Evolutionary conservation across 2,888 invertebrate genomes (phyloP).

Genomic region (Gari tellinella): DNA sequence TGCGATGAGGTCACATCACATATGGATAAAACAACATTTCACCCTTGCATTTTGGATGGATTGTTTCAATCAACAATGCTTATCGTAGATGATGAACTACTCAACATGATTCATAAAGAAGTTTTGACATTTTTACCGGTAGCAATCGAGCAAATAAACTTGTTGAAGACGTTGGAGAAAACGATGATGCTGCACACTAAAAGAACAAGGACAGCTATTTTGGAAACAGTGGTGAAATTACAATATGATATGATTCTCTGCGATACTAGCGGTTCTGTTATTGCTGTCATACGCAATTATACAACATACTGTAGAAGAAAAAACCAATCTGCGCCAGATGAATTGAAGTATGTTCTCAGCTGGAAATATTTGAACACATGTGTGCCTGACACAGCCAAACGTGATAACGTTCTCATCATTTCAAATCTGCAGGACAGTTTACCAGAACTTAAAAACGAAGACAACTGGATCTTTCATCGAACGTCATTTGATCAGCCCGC

Average conservation of each 20-base stretch:
- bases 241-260: background rate
- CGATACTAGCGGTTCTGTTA: background rate
- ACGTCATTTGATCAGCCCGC: no score
- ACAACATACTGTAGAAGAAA: background rate
- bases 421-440: no score
- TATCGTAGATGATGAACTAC: background rate
- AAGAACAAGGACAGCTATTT: background rate
- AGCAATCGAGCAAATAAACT: background rate
- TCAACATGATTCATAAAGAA: background rate
- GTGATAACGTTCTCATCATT: no score
- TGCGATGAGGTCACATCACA: background rate
- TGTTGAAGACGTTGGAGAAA: background rate
- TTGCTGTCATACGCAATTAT: constrained; percentile 3
- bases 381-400: no score
- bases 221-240: background rate
- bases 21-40: background rate
- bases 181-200: background rate
- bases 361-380: background rate
- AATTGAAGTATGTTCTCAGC: background rate
- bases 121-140: background rate
- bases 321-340: background rate
- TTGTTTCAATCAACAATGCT: constrained; percentile 14
- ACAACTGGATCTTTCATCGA: no score
- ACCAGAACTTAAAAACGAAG: no score
- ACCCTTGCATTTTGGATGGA: constrained; percentile 23